These are phyloP conservation scores for Eristalis pertinax DNA, from an alignment of 2,888 invertebrate genomes.

Conservation along the genomic window DNA sequence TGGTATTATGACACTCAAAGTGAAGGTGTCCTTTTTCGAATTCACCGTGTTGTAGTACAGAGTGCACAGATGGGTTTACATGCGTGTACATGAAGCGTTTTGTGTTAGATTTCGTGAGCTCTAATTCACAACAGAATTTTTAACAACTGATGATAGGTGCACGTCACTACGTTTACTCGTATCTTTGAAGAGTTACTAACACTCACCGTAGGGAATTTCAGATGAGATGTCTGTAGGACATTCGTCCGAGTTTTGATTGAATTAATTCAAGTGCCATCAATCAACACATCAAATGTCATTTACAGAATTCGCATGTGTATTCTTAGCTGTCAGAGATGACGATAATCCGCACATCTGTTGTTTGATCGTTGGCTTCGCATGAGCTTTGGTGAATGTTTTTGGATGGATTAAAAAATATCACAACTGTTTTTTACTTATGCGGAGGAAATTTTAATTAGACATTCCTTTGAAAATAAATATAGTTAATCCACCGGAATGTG, in stretches of 20 bases:
- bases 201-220: not conserved
- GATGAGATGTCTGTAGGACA: slow-evolving; percentile 4
- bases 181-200: slow-evolving; percentile 11
- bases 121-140: slow-evolving; percentile 42
- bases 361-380: not conserved
- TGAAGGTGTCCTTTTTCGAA: slow-evolving; percentile 60
- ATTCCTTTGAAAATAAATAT: not conserved
- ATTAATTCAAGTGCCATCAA: slow-evolving; percentile 53
- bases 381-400: not conserved
- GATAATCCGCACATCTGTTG: slow-evolving; percentile 12
- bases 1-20: slow-evolving; percentile 62
- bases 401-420: not conserved
- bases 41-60: slow-evolving; percentile 33
- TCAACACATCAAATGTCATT: slow-evolving; percentile 47
- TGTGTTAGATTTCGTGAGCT: slow-evolving; percentile 44
- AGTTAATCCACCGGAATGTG: too few species aligned
- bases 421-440: not conserved
- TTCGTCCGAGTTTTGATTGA: slow-evolving; percentile 31
- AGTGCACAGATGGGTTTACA: slow-evolving; percentile 49
- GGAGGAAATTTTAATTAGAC: not conserved
- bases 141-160: slow-evolving; percentile 30
- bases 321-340: not conserved
- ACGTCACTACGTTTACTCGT: slow-evolving; percentile 28
- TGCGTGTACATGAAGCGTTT: slow-evolving; percentile 55
- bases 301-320: slow-evolving; percentile 31